Percentiles rank a stretch among this genome's conserved stretches.
These are phyloP conservation scores for Oscheius sp. DNA, from an alignment of 2,888 invertebrate genomes.

Conservation along the genomic window DNA sequence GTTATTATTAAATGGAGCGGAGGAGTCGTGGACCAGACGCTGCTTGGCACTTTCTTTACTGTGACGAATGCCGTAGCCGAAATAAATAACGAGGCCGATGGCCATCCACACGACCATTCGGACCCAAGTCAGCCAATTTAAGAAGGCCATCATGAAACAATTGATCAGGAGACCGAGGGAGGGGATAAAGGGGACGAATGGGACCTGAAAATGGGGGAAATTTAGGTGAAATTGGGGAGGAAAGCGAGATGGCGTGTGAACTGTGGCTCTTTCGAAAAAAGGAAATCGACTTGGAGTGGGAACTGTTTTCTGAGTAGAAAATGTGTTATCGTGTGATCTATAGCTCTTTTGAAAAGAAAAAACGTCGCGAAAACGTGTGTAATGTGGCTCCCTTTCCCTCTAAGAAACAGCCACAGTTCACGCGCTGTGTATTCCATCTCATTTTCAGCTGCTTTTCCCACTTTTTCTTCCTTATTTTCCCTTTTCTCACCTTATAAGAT, in stretches of 20 bases:
- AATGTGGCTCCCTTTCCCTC: too few relatives aligned
- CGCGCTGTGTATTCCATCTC: background rate
- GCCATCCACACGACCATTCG: conserved; percentile 92
- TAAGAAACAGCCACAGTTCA: background rate
- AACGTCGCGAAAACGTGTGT: background rate
- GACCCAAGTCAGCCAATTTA: conserved; percentile 87
- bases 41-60: conserved; percentile 42
- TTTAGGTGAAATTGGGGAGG: background rate
- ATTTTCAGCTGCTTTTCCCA: too few relatives aligned
- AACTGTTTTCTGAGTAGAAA: too few relatives aligned
- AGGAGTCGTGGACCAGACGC: conserved; percentile 8
- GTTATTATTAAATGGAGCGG: too few relatives aligned
- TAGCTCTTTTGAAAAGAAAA: background rate
- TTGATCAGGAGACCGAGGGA: conserved; percentile 90
- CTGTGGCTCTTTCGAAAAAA: background rate
- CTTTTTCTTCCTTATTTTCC: background rate
- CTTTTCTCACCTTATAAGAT: conserved; percentile 36
- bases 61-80: conserved; percentile 48
- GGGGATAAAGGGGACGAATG: conserved; percentile 90
- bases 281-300: too few relatives aligned
- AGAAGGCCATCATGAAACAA: conserved; percentile 90
- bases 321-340: background rate
- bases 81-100: conserved; percentile 77
- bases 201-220: conserved; percentile 78
- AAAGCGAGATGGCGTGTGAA: background rate